A percentile compares a stretch with the other conserved stretches of the same genome.
Conservation (phyloP, 1,140 invertebrate species). For the Drosophila navojoa region DNA sequence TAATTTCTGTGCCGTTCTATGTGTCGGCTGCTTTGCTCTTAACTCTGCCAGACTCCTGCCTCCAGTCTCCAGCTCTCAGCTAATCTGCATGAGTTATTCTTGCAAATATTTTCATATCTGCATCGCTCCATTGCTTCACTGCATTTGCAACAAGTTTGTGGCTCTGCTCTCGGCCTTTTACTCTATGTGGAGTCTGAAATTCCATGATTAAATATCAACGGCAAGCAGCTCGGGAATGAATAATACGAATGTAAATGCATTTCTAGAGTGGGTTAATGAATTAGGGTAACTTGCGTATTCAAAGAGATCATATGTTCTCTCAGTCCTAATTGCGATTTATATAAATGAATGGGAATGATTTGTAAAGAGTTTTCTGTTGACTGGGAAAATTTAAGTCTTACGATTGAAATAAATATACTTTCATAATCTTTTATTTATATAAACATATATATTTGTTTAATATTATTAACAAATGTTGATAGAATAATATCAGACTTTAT, state of each 20-base stretch:
- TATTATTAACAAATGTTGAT: too few species aligned
- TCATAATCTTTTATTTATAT: too few species aligned
- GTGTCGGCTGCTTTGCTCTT: conserved; percentile 23
- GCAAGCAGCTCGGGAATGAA: conserved; percentile 24
- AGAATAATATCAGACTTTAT: too few species aligned
- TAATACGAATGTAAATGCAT: conserved; percentile 35
- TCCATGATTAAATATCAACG: conserved; percentile 19
- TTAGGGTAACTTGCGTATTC: conserved; percentile 2
- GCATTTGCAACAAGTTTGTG: conserved; percentile 33
- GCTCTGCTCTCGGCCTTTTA: neutral
- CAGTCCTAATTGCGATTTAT: neutral
- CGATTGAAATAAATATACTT: too few species aligned
- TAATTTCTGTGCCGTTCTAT: conserved; percentile 70
- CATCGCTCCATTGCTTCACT: conserved; percentile 29
- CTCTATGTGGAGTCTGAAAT: conserved; percentile 21
- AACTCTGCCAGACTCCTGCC: too few species aligned
- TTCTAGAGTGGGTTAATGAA: conserved; percentile 27
- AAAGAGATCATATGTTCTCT: conserved; percentile 10
- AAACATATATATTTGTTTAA: too few species aligned
- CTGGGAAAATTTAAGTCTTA: too few species aligned
- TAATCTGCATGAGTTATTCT: conserved; percentile 78
- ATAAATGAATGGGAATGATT: too few species aligned
- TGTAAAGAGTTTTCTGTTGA: too few species aligned
- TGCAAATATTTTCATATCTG: conserved; percentile 65
- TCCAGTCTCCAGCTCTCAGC: neutral